Evolutionary conservation across 2,797 vertebrate genomes (phyloP).

Genomic region (Sciurus vulgaris): DNA sequence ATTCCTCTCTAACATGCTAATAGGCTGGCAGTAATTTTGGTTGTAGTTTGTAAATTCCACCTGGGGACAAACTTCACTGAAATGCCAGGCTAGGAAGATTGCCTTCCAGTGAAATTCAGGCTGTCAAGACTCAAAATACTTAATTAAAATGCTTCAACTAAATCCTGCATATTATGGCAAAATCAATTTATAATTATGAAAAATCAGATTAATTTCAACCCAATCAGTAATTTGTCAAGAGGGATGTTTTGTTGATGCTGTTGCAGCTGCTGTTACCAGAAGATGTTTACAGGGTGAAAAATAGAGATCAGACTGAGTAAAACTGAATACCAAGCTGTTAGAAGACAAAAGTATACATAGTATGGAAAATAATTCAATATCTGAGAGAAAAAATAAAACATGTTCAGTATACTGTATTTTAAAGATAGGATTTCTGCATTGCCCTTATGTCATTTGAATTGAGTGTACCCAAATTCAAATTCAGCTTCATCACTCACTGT

Average conservation of each 20-base stretch:
- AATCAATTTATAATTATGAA: slow-evolving; percentile 78
- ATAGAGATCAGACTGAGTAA: slow-evolving; percentile 50
- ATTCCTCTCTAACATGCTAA: not conserved
- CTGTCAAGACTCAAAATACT: slow-evolving; percentile 62
- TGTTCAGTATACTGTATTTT: not conserved
- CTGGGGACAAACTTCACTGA: slow-evolving; percentile 38
- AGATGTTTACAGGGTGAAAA: slow-evolving; percentile 55
- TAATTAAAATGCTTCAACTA: slow-evolving; percentile 75
- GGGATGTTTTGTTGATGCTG: slow-evolving; percentile 18
- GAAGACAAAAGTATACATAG: not conserved
- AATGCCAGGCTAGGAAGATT: slow-evolving; percentile 53
- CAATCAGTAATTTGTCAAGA: slow-evolving; percentile 73
- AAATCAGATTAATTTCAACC: slow-evolving; percentile 77
- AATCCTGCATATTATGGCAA: slow-evolving; percentile 65
- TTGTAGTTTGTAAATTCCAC: slow-evolving; percentile 50
- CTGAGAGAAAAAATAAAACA: not conserved
- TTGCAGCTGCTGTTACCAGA: slow-evolving; percentile 53
- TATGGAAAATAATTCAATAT: not conserved
- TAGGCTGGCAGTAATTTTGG: not conserved
- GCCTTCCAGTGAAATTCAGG: slow-evolving; percentile 56
- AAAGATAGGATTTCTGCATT: not conserved
- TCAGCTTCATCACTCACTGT: not conserved
- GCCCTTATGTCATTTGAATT: not conserved
- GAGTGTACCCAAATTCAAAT: not conserved
- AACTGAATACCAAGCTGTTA: not conserved